These are phyloP conservation scores for Ophioninae sp. DNA, from an alignment of 2,888 invertebrate genomes.

Conservation along the genomic window DNA sequence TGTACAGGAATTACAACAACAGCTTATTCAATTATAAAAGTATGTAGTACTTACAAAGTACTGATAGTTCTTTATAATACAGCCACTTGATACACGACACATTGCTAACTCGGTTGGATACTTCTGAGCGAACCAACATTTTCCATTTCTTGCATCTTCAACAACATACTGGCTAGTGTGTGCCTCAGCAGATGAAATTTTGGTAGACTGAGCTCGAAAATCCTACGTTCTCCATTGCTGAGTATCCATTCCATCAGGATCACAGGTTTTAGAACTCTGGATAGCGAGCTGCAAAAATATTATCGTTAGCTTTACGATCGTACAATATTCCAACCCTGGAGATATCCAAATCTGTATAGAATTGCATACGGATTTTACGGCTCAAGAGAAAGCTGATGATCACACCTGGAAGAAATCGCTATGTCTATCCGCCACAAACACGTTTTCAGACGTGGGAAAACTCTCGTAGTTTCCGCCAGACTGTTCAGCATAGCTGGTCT, in stretches of 20 bases:
- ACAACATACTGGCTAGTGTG: conserved; percentile 81
- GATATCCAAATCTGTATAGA: neutral
- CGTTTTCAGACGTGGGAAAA: conserved; percentile 78
- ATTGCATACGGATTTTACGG: neutral
- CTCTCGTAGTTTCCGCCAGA: conserved; percentile 79
- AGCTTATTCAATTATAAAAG: neutral
- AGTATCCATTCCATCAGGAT: conserved; percentile 82
- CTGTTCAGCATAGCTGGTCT: conserved; percentile 77
- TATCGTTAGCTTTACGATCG: neutral
- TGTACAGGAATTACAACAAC: no score
- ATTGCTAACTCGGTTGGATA: conserved; percentile 57
- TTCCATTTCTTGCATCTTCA: conserved; percentile 82
- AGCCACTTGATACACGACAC: neutral
- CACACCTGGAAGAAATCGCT: conserved; percentile 82
- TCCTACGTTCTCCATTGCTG: conserved; percentile 80
- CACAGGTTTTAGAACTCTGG: conserved; percentile 81
- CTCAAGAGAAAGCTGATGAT: neutral
- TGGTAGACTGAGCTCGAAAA: conserved; percentile 82
- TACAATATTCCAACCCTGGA: neutral
- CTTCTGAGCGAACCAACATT: conserved; percentile 80
- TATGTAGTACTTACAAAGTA: neutral
- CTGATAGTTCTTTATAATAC: neutral
- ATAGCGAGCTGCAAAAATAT: conserved; percentile 75
- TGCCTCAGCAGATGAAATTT: conserved; percentile 83
- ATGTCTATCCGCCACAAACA: conserved; percentile 83